Evolutionary conservation across 2,888 invertebrate genomes (phyloP), one percentile per base, ranked within the genome.

Genomic region (Hypomecis atomaria): DNA sequence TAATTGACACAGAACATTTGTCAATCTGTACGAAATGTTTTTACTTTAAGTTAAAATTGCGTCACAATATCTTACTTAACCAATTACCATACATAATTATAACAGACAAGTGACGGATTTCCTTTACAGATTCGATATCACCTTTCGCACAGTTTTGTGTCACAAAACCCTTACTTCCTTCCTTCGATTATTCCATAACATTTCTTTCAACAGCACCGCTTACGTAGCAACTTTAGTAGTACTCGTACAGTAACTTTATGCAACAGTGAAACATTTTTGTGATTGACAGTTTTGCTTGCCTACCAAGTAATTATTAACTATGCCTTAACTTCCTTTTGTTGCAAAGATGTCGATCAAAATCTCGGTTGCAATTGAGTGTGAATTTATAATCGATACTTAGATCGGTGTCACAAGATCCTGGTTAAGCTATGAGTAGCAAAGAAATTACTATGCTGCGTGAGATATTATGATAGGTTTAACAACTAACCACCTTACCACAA

Each of bases 161-260:
- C 54, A 64, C 49, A 59, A 59, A 23, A 63, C 44, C 54, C 44
- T 50, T 13, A 59, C 63, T 59, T 64, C 63, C 62, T 62, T 57
- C 53, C 61, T 43, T 33, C 36, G 10, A 53, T 62, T 62, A 62
- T 63, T 7, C 47, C 44, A 45, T 52, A 47, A 37, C 42, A 37
- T 45, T 45, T 58, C 57, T 62, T 58, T 47, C 42, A n/a, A 47
- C 11, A 40, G 23, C 10, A 10, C 52, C 8, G 37, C 8, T 55
- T 45, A 44, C 44, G 55, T 55, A 45, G n/a, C 34, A 9, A 48
- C 34, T 43, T 43, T 33, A 6, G 9, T 38, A 49, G 37, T 4
- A n/a, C 23, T 13, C 48, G 49, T 44, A 54, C 38, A 7, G 38
- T 59, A 43, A 58, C 40, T 63, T 63, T 59, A 63, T 64, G 56